A percentile compares a stretch with the other conserved stretches of the same genome.
Evolutionary conservation across 2,888 invertebrate species (phyloP).

Genomic region (Microctonus brassicae): DNA sequence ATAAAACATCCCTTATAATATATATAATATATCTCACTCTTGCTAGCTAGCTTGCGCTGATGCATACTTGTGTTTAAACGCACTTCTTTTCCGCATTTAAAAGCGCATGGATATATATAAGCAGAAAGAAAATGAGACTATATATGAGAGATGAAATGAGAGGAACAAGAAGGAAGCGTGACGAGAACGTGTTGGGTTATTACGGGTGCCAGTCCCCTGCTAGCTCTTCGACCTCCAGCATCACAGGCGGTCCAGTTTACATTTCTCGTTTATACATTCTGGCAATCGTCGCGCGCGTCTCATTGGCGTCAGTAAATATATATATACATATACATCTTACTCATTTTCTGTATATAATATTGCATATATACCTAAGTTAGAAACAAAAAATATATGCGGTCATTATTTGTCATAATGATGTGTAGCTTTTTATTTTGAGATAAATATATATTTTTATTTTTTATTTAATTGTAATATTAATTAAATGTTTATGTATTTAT

Average conservation of each 20-base stretch:
- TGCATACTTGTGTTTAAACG: too few species aligned
- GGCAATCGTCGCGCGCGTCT: conserved; percentile 51
- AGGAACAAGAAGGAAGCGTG: conserved; percentile 41
- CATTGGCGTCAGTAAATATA: conserved; percentile 46
- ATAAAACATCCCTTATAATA: background rate
- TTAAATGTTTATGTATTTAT: too few species aligned
- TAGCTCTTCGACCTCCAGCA: conserved; percentile 58
- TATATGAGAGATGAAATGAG: conserved; percentile 41
- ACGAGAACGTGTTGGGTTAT: conserved; percentile 58
- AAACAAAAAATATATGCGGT: conserved; percentile 4
- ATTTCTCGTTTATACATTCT: conserved; percentile 35
- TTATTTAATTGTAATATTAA: too few species aligned
- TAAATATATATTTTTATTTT: background rate
- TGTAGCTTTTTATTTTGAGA: background rate
- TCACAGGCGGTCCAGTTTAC: conserved; percentile 52
- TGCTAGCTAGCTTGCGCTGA: too few species aligned
- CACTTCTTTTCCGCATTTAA: too few species aligned
- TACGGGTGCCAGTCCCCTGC: conserved; percentile 63
- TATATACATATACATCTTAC: conserved; percentile 4
- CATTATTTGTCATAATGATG: background rate
- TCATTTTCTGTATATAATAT: too few species aligned
- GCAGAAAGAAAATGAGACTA: conserved; percentile 35
- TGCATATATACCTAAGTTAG: background rate
- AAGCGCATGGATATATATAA: too few species aligned
- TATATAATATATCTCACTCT: too few species aligned